Evolutionary conservation across 2,888 invertebrate genomes (phyloP).

Genomic region (Pyrgus malvae): DNA sequence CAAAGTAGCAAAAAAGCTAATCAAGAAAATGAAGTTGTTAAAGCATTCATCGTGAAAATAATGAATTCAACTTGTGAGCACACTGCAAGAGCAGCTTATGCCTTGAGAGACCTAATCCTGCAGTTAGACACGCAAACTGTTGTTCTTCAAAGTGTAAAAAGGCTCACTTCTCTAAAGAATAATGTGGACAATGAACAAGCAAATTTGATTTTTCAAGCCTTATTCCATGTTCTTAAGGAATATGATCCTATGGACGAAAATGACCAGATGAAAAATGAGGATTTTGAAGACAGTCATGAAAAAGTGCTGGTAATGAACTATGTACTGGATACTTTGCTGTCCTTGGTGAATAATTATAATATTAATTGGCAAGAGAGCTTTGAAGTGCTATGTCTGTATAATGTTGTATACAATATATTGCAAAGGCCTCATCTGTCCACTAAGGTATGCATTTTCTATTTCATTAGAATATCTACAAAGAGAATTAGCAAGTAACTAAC

Average conservation of each 20-base stretch:
- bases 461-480: no score
- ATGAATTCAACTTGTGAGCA: conserved; percentile 84
- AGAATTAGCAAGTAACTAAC: no score
- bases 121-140: conserved; percentile 66
- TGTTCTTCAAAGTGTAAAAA: conserved; percentile 79
- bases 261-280: conserved; percentile 42
- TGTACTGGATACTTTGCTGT: conserved; percentile 84
- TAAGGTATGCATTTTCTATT: conserved; percentile 54
- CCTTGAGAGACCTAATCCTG: conserved; percentile 78
- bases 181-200: conserved; percentile 83
- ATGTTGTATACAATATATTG: conserved; percentile 61
- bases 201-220: conserved; percentile 83
- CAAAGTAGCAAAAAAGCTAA: conserved; percentile 39
- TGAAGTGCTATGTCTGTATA: conserved; percentile 86
- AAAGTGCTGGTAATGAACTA: conserved; percentile 80
- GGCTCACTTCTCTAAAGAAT: conserved; percentile 80
- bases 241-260: conserved; percentile 58
- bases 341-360: conserved; percentile 85
- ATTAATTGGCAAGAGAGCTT: conserved; percentile 90
- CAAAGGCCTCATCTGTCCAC: conserved; percentile 59
- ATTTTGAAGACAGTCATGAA: conserved; percentile 54
- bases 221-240: conserved; percentile 83
- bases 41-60: conserved; percentile 82
- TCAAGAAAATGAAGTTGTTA: conserved; percentile 74
- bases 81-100: conserved; percentile 83